These are phyloP conservation scores for Erebia ligea DNA, from an alignment of 2,888 invertebrate genomes.

Conservation along the genomic window DNA sequence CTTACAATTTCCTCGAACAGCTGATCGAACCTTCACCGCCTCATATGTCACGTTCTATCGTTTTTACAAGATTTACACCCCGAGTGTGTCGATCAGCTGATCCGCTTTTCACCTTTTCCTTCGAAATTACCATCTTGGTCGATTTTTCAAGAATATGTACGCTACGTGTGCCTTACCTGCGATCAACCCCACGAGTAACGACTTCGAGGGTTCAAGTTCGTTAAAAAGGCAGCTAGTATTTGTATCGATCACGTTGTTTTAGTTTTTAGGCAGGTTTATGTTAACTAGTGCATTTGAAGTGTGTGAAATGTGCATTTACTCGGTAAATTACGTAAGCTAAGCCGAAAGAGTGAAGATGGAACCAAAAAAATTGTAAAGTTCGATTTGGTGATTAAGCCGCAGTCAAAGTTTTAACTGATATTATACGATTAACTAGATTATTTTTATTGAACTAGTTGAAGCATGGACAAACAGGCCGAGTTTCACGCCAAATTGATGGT, in stretches of 20 bases:
- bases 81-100: constrained; percentile 46
- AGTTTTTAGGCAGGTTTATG: constrained; percentile 7
- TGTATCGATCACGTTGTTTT: constrained; percentile 32
- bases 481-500: constrained; percentile 12
- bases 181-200: constrained; percentile 51
- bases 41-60: constrained; percentile 45
- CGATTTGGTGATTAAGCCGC: not conserved
- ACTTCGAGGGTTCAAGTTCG: constrained; percentile 53
- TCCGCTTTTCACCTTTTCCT: constrained; percentile 35
- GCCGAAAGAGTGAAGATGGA: not conserved
- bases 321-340: not conserved
- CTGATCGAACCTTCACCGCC: constrained; percentile 57
- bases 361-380: not conserved
- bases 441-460: not conserved
- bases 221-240: constrained; percentile 51
- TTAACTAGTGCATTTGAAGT: not conserved
- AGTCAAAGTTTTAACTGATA: not conserved
- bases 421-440: not conserved
- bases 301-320: not conserved
- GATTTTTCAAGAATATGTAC: constrained; percentile 43
- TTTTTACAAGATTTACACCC: constrained; percentile 56
- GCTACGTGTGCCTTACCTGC: constrained; percentile 53
- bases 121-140: constrained; percentile 23
- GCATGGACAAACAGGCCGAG: not conserved
- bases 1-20: constrained; percentile 51